Evolutionary conservation across 2,888 invertebrate genomes (phyloP), one percentile per base, ranked within the genome.

Genomic region (Cheilosia variabilis): DNA sequence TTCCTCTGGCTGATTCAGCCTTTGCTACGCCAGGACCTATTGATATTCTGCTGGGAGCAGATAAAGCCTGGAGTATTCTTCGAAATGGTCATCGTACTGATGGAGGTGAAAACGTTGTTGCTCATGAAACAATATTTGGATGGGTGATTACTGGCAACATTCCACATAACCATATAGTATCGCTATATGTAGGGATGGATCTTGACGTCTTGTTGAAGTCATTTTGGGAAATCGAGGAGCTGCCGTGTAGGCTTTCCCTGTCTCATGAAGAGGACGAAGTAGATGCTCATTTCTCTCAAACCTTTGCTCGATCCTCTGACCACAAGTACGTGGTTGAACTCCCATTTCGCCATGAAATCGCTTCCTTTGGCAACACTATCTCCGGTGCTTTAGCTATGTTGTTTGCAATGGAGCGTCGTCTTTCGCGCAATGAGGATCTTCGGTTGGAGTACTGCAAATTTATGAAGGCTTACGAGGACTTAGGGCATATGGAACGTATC

Each of bases 401-500:
- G 10, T 57, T 24, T 13, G 55, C n/a, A n/a, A n/a, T n/a, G n/a
- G n/a, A n/a, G n/a, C n/a, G n/a, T n/a, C n/a, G n/a, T n/a, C n/a
- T 66, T 45, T 45, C 45, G 1, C 17, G 31, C 5, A 31, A 27
- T 45, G 17, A 45, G 13, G 5, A 13, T 6, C 57, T 47, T 5
- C n/a, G 22, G 15, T 1, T 13, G 15, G 58, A 71, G 6, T 71
- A 58, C 22, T n/a, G 22, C 6, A 22, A 24, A 27, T 27, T 19
- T 19, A 19, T 19, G 19, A 17, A 52, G 37, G n/a, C 24, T 5
- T 62, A 72, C 9, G 5, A 22, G 9, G 45, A 60, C n/a, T 62
- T 62, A 41, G 52, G 52, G 3, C 72, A 60, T 15, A 72, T 72
- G 72, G 52, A 53, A 43, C 43, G 72, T 10, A 62, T 73, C 15